Conservation (phyloP, 2,113 vertebrate genomes). For the Menidia beryllina region DNA sequence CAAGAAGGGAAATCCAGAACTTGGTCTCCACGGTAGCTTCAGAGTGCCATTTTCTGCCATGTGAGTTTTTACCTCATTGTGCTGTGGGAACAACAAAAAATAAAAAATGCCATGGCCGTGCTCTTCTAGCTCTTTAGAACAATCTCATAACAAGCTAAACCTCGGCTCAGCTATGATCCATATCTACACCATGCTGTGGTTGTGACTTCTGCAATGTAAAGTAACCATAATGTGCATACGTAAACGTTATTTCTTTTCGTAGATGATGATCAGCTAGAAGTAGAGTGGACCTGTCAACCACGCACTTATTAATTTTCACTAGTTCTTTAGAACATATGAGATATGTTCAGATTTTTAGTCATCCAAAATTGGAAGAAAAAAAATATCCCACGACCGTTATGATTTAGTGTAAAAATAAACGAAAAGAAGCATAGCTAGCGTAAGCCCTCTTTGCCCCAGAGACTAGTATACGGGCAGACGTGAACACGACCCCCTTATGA, state of each 20-base stretch:
- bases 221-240: conserved; percentile 59
- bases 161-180: conserved; percentile 32
- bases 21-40: conserved; percentile 37
- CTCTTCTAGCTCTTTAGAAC: conserved; percentile 33
- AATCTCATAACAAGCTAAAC: conserved; percentile 11
- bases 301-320: conserved; percentile 75
- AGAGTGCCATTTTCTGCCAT: conserved; percentile 38
- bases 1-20: conserved; percentile 40
- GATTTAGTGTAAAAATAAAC: conserved; percentile 23
- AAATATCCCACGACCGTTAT: conserved; percentile 9
- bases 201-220: conserved; percentile 75
- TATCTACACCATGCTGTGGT: conserved; percentile 42
- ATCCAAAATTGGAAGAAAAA: conserved; percentile 36
- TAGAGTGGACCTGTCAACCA: conserved; percentile 72
- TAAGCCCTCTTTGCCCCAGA: conserved; percentile 10
- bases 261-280: conserved; percentile 56
- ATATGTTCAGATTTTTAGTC: conserved; percentile 65
- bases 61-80: conserved; percentile 54
- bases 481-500: conserved; percentile 1
- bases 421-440: conserved; percentile 3
- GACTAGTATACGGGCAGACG: conserved; percentile 9
- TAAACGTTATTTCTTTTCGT: conserved; percentile 49
- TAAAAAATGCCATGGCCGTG: conserved; percentile 47
- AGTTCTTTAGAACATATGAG: conserved; percentile 65
- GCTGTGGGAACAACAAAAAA: conserved; percentile 35